Evolutionary conservation across 1,140 invertebrate species (phyloP).

Genomic region (Drosophila neocordata): DNA sequence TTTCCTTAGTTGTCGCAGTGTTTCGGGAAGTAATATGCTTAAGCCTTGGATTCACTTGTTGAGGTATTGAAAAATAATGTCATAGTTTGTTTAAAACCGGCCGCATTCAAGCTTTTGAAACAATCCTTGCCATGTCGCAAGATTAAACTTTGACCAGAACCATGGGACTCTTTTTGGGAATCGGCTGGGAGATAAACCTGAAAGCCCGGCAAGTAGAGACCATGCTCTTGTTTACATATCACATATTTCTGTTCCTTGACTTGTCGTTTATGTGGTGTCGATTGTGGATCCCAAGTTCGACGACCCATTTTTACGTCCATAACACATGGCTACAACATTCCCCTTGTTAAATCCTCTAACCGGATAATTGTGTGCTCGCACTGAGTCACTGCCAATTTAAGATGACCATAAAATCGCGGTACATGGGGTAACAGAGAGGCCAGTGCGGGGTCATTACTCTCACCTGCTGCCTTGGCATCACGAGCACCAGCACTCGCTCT

Average conservation of each 20-base stretch:
- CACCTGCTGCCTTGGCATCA: constrained; percentile 58
- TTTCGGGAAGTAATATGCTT: constrained; percentile 85
- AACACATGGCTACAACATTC: constrained; percentile 92
- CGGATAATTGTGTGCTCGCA: constrained; percentile 88
- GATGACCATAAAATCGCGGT: constrained; percentile 65
- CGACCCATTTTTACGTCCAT: constrained; percentile 97
- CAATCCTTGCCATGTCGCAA: constrained; percentile 89
- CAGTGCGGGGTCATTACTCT: constrained; percentile 71
- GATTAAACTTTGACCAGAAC: constrained; percentile 83
- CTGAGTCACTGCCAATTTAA: constrained; percentile 67
- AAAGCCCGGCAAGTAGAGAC: constrained; percentile 95
- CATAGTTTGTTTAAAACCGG: constrained; percentile 87
- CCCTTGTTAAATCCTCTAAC: constrained; percentile 90
- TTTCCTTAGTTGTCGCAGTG: constrained; percentile 87
- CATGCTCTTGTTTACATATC: constrained; percentile 88
- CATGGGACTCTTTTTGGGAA: background rate
- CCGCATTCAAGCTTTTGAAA: constrained; percentile 88
- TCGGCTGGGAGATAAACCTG: constrained; percentile 86
- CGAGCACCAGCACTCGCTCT: constrained; percentile 20
- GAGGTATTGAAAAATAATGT: constrained; percentile 87
- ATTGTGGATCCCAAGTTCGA: constrained; percentile 94
- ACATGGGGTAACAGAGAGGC: constrained; percentile 52
- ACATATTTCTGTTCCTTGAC: constrained; percentile 92
- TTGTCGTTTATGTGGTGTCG: constrained; percentile 89
- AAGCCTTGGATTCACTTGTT: constrained; percentile 29